Conservation (phyloP, 2,113 vertebrate species). For the Dasyornis broadbenti region DNA sequence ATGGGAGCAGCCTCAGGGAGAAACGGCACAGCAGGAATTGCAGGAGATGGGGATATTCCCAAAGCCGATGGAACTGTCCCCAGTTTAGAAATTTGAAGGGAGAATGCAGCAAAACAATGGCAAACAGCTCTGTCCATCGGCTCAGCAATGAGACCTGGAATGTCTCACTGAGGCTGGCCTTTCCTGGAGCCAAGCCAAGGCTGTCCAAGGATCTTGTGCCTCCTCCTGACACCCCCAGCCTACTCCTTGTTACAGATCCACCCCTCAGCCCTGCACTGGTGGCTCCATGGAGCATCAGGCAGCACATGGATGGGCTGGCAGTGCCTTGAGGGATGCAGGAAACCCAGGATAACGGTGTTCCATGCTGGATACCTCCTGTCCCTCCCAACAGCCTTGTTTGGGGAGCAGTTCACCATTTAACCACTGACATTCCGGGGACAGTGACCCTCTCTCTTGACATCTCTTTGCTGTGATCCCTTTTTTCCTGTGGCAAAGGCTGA, state of each 20-base stretch:
- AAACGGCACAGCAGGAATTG: accelerated
- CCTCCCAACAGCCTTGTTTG: not conserved
- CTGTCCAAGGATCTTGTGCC: not conserved
- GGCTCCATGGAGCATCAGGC: not conserved
- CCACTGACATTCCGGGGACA: not conserved
- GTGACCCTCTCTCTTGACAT: not conserved
- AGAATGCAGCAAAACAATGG: not conserved
- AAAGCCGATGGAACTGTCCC: not conserved
- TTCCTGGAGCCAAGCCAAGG: not conserved
- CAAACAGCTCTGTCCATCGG: not conserved
- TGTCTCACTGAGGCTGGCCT: not conserved
- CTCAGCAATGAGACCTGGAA: not conserved
- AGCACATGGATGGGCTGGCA: not conserved
- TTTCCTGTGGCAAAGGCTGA: not conserved
- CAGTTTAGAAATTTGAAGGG: not conserved
- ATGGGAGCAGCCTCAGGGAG: accelerated
- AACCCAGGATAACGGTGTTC: not conserved
- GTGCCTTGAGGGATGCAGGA: not conserved
- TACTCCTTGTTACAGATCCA: not conserved
- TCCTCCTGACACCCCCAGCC: not conserved
- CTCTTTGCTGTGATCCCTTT: not conserved
- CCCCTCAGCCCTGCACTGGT: not conserved
- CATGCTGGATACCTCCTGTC: not conserved
- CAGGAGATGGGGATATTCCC: not conserved
- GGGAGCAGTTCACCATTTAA: not conserved